Evolutionary conservation across 2,113 vertebrate species (phyloP), one percentile per base, ranked within the genome.

Genomic region (Xiphorhynchus elegans): DNA sequence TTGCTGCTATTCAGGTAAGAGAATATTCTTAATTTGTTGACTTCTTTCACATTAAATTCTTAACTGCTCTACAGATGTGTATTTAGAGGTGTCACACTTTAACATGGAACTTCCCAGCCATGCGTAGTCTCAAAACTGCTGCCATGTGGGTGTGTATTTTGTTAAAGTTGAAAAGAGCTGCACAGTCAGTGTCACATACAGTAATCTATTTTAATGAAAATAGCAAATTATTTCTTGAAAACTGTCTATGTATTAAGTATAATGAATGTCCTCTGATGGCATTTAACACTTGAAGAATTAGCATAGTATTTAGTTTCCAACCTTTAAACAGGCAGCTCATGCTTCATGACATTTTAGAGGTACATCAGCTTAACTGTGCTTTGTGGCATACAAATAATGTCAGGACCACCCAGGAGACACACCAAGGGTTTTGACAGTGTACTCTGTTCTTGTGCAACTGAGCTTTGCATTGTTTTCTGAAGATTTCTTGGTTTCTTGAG

Each of bases 1-100:
- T 99, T 96, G 99, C 99, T 87, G 98, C 99, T 39, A 99, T 99
- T 98, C 99, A 99, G 99, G 99, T 99, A 97, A 98, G 96, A 79
- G 12, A 50, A 26, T 79, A 31, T 63, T 58, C 20, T 25, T 69
- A 35, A 35, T 35, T 31, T 60, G 16, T n/a, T 9, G 25, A 35
- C 17, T 23, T 39, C 37, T 68, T 42, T 77, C 26, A 62, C 4
- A 29, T 49, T 10, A 64, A 37, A 59, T 63, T 59, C 24, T 37
- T 3, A 64, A 25, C 35, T 67, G 14, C 52, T 50, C 3, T 56
- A 39, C 44, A 66, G 11, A 25, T 52, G 8, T 50, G 40, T 9
- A 7, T n/a, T 44, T 59, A 24, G 11, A 74, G 59, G 12, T 67
- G 17, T 1, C 52, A 4, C 14, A 35, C 14, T 56, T 60, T 2